These are phyloP conservation scores for Eupithecia dodoneata DNA, from an alignment of 2,888 invertebrate species.

Conservation along the genomic window DNA sequence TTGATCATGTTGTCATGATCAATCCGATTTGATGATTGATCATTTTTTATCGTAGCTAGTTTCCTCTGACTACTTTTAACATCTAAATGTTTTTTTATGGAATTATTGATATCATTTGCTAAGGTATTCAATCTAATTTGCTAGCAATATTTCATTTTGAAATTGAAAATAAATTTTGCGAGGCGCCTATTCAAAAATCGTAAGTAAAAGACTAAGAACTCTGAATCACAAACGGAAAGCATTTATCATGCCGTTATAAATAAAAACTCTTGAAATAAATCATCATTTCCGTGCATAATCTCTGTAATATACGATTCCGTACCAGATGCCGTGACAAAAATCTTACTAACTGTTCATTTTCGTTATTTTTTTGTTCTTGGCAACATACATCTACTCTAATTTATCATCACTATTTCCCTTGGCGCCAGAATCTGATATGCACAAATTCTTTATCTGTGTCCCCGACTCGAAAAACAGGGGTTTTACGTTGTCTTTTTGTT, in stretches of 20 bases:
- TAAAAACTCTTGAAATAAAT: slow-evolving; percentile 7
- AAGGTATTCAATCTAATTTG: not conserved
- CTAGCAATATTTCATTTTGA: not conserved
- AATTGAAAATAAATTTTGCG: not conserved
- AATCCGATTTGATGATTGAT: not conserved
- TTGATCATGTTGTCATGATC: not conserved
- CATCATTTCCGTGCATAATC: not conserved
- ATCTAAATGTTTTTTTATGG: not conserved
- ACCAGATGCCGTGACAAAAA: not conserved
- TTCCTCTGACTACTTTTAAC: not conserved
- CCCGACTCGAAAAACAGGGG: no score
- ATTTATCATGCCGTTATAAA: slow-evolving; percentile 1
- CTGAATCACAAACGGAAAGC: not conserved
- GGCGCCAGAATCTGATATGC: not conserved
- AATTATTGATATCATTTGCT: not conserved
- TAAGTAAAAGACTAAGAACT: not conserved
- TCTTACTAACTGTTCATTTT: not conserved
- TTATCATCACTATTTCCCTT: not conserved
- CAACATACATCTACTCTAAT: not conserved
- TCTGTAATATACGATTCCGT: not conserved
- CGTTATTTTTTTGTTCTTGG: not conserved
- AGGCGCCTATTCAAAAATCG: not conserved
- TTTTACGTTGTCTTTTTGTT: no score
- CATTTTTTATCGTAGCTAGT: not conserved
- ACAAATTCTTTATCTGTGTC: not conserved